Conservation (phyloP, 2,113 vertebrate genomes). For the Neotoma lepida region DNA sequence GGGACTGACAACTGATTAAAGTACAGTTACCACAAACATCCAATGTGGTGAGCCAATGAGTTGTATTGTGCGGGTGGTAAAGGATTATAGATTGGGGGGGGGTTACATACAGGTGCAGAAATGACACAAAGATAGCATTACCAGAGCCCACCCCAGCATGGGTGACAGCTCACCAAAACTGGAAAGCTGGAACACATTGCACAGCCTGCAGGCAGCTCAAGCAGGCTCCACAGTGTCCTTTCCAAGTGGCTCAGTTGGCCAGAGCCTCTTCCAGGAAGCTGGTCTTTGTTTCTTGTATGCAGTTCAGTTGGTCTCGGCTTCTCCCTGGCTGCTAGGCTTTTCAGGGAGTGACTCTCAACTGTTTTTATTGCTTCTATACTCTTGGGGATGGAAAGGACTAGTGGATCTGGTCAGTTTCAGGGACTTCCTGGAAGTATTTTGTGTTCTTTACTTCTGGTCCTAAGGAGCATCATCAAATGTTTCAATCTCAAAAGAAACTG, state of each 20-base stretch:
- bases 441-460: not conserved
- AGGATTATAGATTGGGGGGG: not conserved
- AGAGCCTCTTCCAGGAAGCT: not conserved
- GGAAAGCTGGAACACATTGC: not conserved
- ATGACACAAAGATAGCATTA: not conserved
- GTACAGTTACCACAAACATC: not conserved
- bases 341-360: not conserved
- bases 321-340: not conserved
- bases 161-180: not conserved
- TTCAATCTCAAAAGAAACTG: not conserved
- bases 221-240: not conserved
- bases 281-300: not conserved
- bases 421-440: not conserved
- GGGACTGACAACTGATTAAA: not conserved
- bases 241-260: not conserved
- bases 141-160: not conserved
- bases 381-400: no score
- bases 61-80: not conserved
- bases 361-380: not conserved
- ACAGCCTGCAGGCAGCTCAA: not conserved
- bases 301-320: not conserved
- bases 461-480: not conserved
- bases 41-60: not conserved
- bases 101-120: not conserved
- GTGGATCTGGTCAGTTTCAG: not conserved